Evolutionary conservation across 64 coral and sea anemone species (phyloP).

Genomic region (Montipora cactus): DNA sequence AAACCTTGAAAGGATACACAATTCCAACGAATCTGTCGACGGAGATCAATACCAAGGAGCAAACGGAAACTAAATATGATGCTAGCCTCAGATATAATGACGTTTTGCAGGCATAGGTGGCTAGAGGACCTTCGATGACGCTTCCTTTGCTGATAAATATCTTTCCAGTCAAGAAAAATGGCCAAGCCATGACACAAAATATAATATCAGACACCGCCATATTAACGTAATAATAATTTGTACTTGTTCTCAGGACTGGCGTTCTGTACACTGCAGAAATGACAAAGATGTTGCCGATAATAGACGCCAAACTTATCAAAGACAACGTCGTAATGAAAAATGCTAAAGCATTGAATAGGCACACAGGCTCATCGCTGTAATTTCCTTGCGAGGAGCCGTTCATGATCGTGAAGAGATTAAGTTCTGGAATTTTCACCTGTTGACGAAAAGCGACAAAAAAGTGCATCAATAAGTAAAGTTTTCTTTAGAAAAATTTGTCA

Average conservation of each 20-base stretch:
- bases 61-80: neutral
- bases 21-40: conserved; percentile 10
- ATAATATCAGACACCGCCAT: conserved; percentile 36
- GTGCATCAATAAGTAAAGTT: too few relatives aligned
- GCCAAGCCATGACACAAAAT: neutral
- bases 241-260: conserved; percentile 3
- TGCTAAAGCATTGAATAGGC: neutral
- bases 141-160: neutral
- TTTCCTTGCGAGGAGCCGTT: too few relatives aligned
- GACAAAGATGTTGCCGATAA: neutral
- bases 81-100: neutral
- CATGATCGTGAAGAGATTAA: too few relatives aligned
- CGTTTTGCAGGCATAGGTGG: neutral
- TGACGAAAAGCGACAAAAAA: too few relatives aligned
- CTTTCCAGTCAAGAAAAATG: neutral
- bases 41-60: conserved; percentile 13
- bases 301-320: neutral
- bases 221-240: conserved; percentile 32
- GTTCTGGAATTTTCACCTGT: too few relatives aligned
- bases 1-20: neutral
- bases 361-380: too few relatives aligned
- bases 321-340: neutral
- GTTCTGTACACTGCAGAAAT: neutral
- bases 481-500: too few relatives aligned
- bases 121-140: neutral